These are phyloP conservation scores for Cyphomyrus plagiostoma DNA, from an alignment of 2,113 vertebrate species.

Conservation along the genomic window DNA sequence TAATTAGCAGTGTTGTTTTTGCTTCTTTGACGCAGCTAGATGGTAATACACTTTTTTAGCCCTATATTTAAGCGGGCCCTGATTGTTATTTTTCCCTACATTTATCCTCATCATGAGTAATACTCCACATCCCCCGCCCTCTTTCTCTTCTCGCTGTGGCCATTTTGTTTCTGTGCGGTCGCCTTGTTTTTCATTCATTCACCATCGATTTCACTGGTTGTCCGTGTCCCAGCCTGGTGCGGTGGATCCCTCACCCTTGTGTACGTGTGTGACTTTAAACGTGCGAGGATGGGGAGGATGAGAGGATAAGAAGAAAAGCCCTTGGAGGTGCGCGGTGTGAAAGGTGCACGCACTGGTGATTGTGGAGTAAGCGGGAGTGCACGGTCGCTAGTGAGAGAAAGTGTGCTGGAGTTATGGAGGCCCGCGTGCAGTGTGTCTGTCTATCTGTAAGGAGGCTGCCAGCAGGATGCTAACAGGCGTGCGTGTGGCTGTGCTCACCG, in stretches of 20 bases:
- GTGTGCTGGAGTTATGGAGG: not conserved
- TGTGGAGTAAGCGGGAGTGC: not conserved
- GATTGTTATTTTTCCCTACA: not conserved
- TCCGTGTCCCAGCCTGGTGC: not conserved
- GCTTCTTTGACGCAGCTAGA: not conserved
- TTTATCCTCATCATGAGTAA: not conserved
- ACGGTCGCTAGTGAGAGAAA: not conserved
- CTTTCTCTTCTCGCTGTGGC: not conserved
- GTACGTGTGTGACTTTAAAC: not conserved
- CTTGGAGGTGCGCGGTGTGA: not conserved
- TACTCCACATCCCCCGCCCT: not conserved
- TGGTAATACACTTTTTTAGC: not conserved
- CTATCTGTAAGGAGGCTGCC: not conserved
- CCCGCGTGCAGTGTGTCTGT: not conserved
- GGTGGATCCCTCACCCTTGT: not conserved
- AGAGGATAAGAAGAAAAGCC: not conserved
- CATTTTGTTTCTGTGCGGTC: not conserved
- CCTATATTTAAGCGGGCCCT: not conserved
- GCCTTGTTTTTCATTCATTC: not conserved
- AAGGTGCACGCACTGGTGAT: not conserved
- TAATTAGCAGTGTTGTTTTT: not conserved
- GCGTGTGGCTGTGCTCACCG: not conserved
- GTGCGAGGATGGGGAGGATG: not conserved
- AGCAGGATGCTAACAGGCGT: not conserved
- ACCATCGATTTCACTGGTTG: not conserved